Percentiles rank a stretch among this genome's conserved stretches.
Evolutionary conservation across 2,113 vertebrate species (phyloP).

Genomic region (Catharus bicknelli): DNA sequence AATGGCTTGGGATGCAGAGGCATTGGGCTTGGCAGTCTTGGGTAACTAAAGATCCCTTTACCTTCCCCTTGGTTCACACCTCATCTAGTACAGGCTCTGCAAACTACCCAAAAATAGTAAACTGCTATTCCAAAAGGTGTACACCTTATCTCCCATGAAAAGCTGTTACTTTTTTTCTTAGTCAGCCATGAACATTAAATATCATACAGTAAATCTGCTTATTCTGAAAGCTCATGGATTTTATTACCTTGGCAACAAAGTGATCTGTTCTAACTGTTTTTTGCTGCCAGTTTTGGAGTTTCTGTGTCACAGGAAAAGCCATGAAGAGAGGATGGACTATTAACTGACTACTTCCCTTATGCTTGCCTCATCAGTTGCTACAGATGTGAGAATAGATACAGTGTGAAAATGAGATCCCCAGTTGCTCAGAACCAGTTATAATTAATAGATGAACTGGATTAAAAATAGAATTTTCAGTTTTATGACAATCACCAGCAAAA

Average conservation of each 20-base stretch:
- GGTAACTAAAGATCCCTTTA: background rate
- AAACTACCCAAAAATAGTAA: background rate
- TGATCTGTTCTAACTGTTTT: conserved; percentile 3
- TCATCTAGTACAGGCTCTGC: background rate
- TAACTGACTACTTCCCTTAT: background rate
- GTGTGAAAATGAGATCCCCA: background rate
- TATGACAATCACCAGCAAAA: background rate
- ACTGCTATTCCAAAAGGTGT: background rate
- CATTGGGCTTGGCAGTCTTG: background rate
- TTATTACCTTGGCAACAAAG: conserved; percentile 45
- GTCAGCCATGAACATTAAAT: background rate
- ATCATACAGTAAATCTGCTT: conserved; percentile 19
- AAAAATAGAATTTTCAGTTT: background rate
- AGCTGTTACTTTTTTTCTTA: background rate
- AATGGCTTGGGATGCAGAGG: background rate
- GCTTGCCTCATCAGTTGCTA: background rate
- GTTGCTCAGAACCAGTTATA: background rate
- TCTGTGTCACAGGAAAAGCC: conserved; percentile 6
- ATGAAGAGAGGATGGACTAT: background rate
- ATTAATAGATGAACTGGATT: background rate
- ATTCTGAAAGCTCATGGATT: conserved; percentile 19
- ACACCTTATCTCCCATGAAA: background rate
- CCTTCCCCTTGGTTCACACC: background rate
- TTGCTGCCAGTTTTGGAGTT: conserved; percentile 8
- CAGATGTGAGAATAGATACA: background rate